Conservation (phyloP, 2,888 invertebrate species). For the Aspidiotus destructor region DNA sequence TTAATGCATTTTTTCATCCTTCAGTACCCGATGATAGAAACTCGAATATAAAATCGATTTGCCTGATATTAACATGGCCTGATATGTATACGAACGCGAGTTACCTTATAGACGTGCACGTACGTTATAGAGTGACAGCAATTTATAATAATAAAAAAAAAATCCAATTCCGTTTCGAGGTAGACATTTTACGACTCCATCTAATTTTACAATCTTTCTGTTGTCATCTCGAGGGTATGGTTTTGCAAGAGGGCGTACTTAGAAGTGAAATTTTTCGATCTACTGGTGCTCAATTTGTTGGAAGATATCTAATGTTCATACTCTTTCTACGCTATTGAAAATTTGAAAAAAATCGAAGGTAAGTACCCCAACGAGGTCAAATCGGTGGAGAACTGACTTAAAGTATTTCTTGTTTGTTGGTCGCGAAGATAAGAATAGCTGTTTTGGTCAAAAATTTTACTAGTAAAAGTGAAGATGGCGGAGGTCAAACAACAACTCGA, state of each 20-base stretch:
- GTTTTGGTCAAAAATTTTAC: too few relatives aligned
- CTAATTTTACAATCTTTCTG: conserved; percentile 32
- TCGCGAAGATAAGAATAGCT: too few relatives aligned
- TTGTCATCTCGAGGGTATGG: conserved; percentile 29
- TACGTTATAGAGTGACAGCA: conserved; percentile 11
- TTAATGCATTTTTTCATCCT: conserved; percentile 19
- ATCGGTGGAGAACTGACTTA: too few relatives aligned
- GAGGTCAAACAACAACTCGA: too few relatives aligned
- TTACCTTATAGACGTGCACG: too few relatives aligned
- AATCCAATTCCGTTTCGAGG: conserved; percentile 27
- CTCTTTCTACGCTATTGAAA: conserved; percentile 7
- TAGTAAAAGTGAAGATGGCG: too few relatives aligned
- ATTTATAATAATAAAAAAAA: conserved; percentile 23
- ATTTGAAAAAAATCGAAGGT: not conserved
- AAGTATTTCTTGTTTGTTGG: too few relatives aligned
- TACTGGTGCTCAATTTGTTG: conserved; percentile 12
- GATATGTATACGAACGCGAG: conserved; percentile 14
- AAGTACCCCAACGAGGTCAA: too few relatives aligned
- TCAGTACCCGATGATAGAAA: conserved; percentile 7
- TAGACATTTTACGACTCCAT: conserved; percentile 33
- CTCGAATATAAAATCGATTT: conserved; percentile 32
- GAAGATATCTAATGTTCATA: conserved; percentile 12
- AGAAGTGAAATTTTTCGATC: conserved; percentile 20
- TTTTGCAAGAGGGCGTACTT: not conserved
- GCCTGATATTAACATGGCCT: conserved; percentile 25